Base-by-base conservation (phyloP, 2,113 vertebrate species). In the Suricata suricatta region DNA sequence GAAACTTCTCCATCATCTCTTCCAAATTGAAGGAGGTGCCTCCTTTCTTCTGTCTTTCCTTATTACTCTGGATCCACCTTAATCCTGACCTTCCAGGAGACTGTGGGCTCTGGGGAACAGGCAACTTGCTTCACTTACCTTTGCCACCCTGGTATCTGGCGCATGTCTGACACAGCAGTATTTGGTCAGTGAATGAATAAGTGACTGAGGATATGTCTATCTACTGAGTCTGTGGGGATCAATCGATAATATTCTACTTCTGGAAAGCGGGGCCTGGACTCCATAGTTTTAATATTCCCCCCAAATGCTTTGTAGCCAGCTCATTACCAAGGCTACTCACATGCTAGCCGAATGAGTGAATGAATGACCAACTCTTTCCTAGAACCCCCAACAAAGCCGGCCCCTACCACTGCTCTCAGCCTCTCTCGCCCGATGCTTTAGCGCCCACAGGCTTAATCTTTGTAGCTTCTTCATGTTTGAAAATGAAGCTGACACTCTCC, bases 401-500 rank as follows among this genome's bases (percentile, higher is more conserved):
- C 44, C 29, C 25, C 57, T 88, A 16, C 35, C 19, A n/a, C 29
- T 80, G 47, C 38, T 57, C 38, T 17, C 38, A 38, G 7, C 19
- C 16, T 86, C 80, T 27, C 35, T 93, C 69, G 15, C 57, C 82
- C 80, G 63, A 71, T 60, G 87, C n/a, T 29, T 83, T 84, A 63
- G 60, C 35, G 60, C 63, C 44, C 44, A 83, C 29, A 60, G 27
- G 52, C 27, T 91, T 81, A 47, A n/a, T 89, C 77, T 77, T 31
- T 80, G 69, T 64, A 44, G 52, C 50, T 97, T 93, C 80, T 77
- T 96, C 91, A 54, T 92, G 60, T 96, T 96, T 95, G 80, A 97
- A 95, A 97, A 79, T 71, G 95, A 93, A 95, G 76, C 93, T 95
- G 88, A 69, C 96, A 97, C 68, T 80, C 86, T 57, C 54, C 52